These are phyloP conservation scores for Halisarca cf. caerulea DNA, from an alignment of 37 sponge, comb jelly and placozoan species.

Conservation along the genomic window DNA sequence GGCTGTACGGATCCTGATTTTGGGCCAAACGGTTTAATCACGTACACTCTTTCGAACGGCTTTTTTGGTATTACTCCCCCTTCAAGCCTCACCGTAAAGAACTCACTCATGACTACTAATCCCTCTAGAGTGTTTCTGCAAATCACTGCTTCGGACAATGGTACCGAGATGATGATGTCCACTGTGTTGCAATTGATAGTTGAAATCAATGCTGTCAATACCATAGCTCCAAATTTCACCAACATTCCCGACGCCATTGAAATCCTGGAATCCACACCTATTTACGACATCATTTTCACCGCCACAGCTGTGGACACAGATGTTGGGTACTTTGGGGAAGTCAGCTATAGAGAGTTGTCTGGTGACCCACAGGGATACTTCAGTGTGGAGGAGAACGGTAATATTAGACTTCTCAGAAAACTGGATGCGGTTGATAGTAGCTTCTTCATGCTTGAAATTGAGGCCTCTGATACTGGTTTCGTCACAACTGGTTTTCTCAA, in stretches of 20 bases:
- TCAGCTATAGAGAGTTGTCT: conserved; percentile 21
- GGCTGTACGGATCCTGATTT: conserved; percentile 58
- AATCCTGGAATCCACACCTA: conserved; percentile 37
- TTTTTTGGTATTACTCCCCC: conserved; percentile 7
- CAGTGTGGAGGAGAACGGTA: conserved; percentile 51
- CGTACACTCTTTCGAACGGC: conserved; percentile 31
- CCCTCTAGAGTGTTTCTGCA: neutral
- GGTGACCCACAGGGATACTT: conserved; percentile 24
- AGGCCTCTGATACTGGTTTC: conserved; percentile 36
- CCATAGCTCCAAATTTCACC: conserved; percentile 35
- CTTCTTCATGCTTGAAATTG: conserved; percentile 46
- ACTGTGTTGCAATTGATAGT: conserved; percentile 25
- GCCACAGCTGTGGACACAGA: conserved; percentile 57
- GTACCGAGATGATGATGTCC: neutral
- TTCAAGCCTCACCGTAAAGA: neutral
- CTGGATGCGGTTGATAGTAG: conserved; percentile 36
- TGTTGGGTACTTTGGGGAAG: conserved; percentile 43
- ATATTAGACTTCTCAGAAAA: conserved; percentile 27
- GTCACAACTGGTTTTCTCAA: conserved; percentile 19
- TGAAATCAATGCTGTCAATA: conserved; percentile 26
- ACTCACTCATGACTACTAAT: neutral
- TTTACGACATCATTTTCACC: conserved; percentile 31
- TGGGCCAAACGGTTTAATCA: conserved; percentile 38
- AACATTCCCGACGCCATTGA: conserved; percentile 52
- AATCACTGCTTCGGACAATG: conserved; percentile 45